Evolutionary conservation across 2,888 invertebrate species (phyloP).

Genomic region (Latheticus oryzae): DNA sequence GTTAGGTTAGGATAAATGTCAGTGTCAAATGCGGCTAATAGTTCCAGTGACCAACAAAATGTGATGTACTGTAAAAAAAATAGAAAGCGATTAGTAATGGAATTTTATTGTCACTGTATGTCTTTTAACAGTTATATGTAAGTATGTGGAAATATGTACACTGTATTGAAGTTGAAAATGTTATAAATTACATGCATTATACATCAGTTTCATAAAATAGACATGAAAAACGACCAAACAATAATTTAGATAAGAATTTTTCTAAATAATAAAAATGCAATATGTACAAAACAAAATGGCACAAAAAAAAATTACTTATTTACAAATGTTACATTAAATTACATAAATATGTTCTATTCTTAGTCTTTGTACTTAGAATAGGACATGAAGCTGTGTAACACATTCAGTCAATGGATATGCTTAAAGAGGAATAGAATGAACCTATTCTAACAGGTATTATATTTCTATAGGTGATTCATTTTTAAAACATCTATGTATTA

Average conservation of each 20-base stretch:
- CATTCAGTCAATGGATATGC: conserved; percentile 48
- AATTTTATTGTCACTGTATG: conserved; percentile 54
- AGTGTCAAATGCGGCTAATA: too few relatives aligned
- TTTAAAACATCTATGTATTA: conserved; percentile 37
- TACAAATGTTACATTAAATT: conserved; percentile 26
- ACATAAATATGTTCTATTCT: conserved; percentile 3
- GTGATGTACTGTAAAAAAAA: too few relatives aligned
- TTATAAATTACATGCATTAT: conserved; percentile 43
- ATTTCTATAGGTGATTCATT: too few relatives aligned
- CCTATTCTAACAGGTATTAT: conserved; percentile 18
- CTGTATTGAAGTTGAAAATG: conserved; percentile 30
- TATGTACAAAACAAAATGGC: conserved; percentile 40
- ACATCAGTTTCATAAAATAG: conserved; percentile 31
- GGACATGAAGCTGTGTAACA: conserved; percentile 30
- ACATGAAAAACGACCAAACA: conserved; percentile 35
- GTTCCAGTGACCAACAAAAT: too few relatives aligned
- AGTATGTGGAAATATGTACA: conserved; percentile 39
- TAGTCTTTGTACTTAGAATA: conserved; percentile 3
- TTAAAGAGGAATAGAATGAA: conserved; percentile 35
- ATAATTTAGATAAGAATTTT: conserved; percentile 16
- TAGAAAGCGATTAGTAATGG: too few relatives aligned
- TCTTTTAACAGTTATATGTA: conserved; percentile 47
- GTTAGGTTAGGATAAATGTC: too few relatives aligned
- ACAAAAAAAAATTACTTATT: conserved; percentile 32
- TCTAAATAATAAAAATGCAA: conserved; percentile 15